A percentile compares a stretch with the other conserved stretches of the same genome.
Evolutionary conservation across 2,888 invertebrate species (phyloP).

Genomic region (Heliconius ismenius): DNA sequence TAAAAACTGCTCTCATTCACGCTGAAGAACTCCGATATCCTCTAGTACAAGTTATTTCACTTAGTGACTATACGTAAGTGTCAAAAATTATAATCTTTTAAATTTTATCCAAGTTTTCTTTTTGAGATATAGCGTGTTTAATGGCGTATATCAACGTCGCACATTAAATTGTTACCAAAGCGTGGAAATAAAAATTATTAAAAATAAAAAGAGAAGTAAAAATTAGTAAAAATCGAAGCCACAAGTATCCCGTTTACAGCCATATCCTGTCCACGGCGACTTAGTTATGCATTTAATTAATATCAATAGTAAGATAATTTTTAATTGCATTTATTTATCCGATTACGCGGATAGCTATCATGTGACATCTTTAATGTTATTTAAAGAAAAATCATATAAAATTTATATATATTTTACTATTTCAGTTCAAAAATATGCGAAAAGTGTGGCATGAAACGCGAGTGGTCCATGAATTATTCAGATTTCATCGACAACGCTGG

Average conservation of each 20-base stretch:
- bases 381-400: neutral
- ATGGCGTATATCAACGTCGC: too few relatives aligned
- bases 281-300: too few relatives aligned
- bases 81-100: neutral
- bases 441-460: slow-evolving; percentile 72
- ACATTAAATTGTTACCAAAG: too few relatives aligned
- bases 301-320: too few relatives aligned
- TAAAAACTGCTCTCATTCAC: slow-evolving; percentile 61
- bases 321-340: neutral
- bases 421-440: slow-evolving; percentile 75
- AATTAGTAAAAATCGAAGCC: too few relatives aligned
- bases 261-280: too few relatives aligned
- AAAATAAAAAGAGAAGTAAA: too few relatives aligned
- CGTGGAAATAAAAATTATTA: too few relatives aligned
- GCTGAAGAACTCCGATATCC: slow-evolving; percentile 74
- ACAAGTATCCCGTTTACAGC: too few relatives aligned
- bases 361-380: neutral
- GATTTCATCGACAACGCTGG: slow-evolving; percentile 75
- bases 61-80: slow-evolving; percentile 70
- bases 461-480: slow-evolving; percentile 76
- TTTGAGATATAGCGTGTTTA: neutral
- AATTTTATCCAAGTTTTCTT: neutral
- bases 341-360: neutral
- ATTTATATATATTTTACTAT: neutral
- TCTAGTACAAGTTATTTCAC: slow-evolving; percentile 72